Evolutionary conservation across 2,888 invertebrate genomes (phyloP), one percentile per base, ranked within the genome.

Genomic region (Epistrophe eligans): DNA sequence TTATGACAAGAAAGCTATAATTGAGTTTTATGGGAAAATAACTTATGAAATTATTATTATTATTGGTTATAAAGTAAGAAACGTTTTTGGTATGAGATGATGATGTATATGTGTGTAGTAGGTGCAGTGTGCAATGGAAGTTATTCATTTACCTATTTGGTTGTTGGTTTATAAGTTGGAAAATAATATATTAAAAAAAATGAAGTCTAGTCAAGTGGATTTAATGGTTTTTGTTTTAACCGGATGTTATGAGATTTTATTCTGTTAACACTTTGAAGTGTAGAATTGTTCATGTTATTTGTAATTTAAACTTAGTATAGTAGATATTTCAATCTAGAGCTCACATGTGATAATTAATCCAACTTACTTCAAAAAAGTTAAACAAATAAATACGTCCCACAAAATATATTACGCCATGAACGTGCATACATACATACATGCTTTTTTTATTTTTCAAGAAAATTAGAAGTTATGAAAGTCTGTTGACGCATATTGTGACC

Each of bases 21-120:
- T 87, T 87, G 87, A 82, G 87, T 79, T 87, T 82, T 83, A 87
- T 83, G 83, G 76, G 82, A 85, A 85, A 74, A 85, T 82, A 79
- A 77, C 77, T 77, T 79, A 58, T 73, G 40, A 70, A 81, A 77
- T 85, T 70, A 62, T 40, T 62, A 40, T 58, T 58, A 57, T 57
- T 38, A 71, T 74, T 73, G 74, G 52, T 17, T 57, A 71, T 67
- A 79, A 24, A 52, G 76, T 19, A 62, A 62, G 40, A 43, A 64
- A 43, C 45, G 66, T 43, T 62, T 40, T 62, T 62, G 62, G 24
- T 24, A 55, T 17, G 35, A 73, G 55, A 48, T 40, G 57, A 35
- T 48, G 74, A 35, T 35, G 35, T 24, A 24, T 24, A 9, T 5
- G 9, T 35, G 9, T 35, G 2, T 35, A 35, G 38, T 19, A 24